Conservation (phyloP, 2,113 vertebrate species). For the Beaufortia kweichowensis region DNA sequence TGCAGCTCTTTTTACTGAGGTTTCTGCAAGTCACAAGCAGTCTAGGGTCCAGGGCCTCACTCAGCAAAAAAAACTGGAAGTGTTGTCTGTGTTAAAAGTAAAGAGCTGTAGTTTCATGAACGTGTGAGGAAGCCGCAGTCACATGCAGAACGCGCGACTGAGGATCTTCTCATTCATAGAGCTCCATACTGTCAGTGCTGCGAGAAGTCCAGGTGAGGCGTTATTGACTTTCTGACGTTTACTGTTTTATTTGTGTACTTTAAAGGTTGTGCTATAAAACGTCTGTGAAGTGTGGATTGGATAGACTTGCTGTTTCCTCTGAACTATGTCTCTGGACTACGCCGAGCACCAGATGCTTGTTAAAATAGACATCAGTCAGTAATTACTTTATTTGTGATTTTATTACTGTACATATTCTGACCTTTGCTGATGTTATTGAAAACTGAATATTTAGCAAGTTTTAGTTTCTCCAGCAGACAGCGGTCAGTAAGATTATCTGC, state of each 20-base stretch:
- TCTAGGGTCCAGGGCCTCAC: constrained; percentile 50
- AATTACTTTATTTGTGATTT: too few relatives aligned
- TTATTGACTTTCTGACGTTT: background rate
- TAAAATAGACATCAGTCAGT: too few relatives aligned
- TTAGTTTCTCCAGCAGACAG: background rate
- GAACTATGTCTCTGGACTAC: background rate
- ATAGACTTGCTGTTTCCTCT: background rate
- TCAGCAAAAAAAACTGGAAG: constrained; percentile 74
- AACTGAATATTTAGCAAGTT: too few relatives aligned
- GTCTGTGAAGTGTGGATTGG: background rate
- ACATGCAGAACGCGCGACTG: background rate
- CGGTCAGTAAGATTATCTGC: background rate
- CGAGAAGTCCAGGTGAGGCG: constrained; percentile 22
- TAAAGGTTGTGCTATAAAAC: background rate
- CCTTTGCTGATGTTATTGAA: too few relatives aligned
- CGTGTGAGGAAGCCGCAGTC: constrained; percentile 33
- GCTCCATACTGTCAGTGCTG: background rate
- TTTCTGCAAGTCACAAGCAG: constrained; percentile 63
- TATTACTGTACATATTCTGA: too few relatives aligned
- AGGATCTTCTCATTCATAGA: constrained; percentile 8
- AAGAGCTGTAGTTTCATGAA: constrained; percentile 48
- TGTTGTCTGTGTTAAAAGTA: constrained; percentile 59
- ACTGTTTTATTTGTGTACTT: background rate
- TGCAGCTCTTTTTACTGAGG: background rate
- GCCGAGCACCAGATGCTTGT: too few relatives aligned